phyloP scores from a whole-genome alignment of 2,797 vertebrate genomes.

The Serranus cabrilla region DNA sequence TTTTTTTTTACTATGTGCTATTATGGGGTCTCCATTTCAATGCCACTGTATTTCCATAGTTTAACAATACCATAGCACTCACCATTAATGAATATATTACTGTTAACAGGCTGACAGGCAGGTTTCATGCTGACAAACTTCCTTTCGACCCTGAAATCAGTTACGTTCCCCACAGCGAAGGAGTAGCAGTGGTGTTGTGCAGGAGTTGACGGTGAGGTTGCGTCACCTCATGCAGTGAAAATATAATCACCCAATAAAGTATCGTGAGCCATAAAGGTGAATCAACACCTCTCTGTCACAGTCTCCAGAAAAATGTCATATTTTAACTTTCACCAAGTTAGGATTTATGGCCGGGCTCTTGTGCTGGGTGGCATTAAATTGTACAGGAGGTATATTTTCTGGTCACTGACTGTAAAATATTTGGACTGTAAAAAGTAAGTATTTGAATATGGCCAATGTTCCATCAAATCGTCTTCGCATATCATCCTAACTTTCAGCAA shows the following conservation, averaged over 20 bases:
- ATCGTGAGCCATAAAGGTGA: constrained; percentile 46
- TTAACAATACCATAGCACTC: background rate
- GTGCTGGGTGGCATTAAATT: constrained; percentile 6
- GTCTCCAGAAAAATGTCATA: constrained; percentile 31
- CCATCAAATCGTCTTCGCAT: background rate
- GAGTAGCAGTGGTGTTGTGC: background rate
- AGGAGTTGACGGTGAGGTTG: constrained; percentile 8
- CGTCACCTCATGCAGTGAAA: constrained; percentile 44
- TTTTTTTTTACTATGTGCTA: background rate
- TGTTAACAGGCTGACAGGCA: constrained; percentile 11
- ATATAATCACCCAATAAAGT: constrained; percentile 49
- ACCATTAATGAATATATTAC: background rate
- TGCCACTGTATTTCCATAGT: background rate
- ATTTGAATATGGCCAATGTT: constrained; percentile 34
- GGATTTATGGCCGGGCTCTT: constrained; percentile 24
- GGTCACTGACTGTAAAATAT: constrained; percentile 33
- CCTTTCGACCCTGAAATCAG: background rate
- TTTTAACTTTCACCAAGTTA: constrained; percentile 24
- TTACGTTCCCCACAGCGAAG: background rate
- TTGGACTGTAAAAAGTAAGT: constrained; percentile 16
- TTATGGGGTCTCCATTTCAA: background rate
- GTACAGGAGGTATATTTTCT: constrained; percentile 10
- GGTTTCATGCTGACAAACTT: background rate
- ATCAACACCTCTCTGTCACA: constrained; percentile 44
- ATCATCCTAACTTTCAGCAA: constrained; percentile 5